Percentiles rank a stretch among this genome's conserved stretches.
phyloP scores from a whole-genome alignment of 2,888 invertebrate species.

The Cerastoderma edule region DNA sequence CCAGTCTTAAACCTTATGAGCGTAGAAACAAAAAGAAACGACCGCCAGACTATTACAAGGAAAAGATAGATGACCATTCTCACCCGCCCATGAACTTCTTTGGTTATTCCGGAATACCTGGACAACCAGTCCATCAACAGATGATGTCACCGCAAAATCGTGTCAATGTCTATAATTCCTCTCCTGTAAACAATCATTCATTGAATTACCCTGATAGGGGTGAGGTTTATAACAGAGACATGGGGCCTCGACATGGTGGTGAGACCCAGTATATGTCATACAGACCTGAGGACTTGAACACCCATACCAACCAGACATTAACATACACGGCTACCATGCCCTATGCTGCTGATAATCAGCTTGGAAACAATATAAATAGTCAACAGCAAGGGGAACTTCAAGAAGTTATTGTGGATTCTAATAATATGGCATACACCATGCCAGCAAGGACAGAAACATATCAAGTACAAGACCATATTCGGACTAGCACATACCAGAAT shows the following conservation, averaged over 20 bases:
- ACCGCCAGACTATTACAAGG: constrained; percentile 68
- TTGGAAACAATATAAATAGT: constrained; percentile 8
- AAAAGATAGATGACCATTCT: constrained; percentile 15
- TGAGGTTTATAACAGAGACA: constrained; percentile 1
- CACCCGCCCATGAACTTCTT: not conserved
- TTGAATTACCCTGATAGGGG: not conserved
- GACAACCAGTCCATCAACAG: not conserved
- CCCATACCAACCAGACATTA: constrained; percentile 9
- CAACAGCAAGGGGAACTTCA: constrained; percentile 24
- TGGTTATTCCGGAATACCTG: not conserved
- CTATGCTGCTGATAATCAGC: not conserved
- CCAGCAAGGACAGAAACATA: constrained; percentile 48
- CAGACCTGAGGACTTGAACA: not conserved
- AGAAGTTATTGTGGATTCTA: constrained; percentile 32
- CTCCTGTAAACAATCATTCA: not conserved
- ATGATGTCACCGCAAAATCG: constrained; percentile 5
- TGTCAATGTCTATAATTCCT: too few relatives aligned
- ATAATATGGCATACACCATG: constrained; percentile 32
- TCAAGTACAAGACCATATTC: constrained; percentile 59
- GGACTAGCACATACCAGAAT: constrained; percentile 43
- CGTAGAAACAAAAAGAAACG: constrained; percentile 71
- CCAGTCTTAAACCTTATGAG: constrained; percentile 57
- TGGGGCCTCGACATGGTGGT: constrained; percentile 2
- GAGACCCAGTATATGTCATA: not conserved
- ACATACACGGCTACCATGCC: not conserved